These are phyloP conservation scores for Perizoma flavofasciatum DNA, from an alignment of 2,888 invertebrate species.

Conservation along the genomic window DNA sequence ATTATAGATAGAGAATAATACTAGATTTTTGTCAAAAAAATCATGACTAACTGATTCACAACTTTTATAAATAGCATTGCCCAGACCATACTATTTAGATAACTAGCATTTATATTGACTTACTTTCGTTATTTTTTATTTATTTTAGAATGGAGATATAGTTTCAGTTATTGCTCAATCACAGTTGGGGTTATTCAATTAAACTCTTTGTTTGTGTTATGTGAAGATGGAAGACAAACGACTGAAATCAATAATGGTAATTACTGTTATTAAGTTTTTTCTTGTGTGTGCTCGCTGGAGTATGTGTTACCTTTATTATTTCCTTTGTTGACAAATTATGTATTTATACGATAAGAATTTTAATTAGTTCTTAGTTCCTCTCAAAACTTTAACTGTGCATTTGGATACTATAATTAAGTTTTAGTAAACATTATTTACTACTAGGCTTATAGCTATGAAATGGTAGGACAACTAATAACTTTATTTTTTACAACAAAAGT, in stretches of 20 bases:
- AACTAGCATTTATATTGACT: constrained; percentile 4
- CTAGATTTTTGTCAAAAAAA: too few relatives aligned
- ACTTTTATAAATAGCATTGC: too few relatives aligned
- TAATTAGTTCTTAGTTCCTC: constrained; percentile 13
- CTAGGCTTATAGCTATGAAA: neutral
- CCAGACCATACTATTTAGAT: too few relatives aligned
- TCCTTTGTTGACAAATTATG: constrained; percentile 13
- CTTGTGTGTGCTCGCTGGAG: constrained; percentile 22
- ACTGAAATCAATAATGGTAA: constrained; percentile 24
- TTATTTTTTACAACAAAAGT: neutral
- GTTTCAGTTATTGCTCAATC: constrained; percentile 34
- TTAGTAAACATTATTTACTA: neutral
- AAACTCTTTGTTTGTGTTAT: constrained; percentile 24
- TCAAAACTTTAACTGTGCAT: constrained; percentile 3
- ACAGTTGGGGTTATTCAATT: constrained; percentile 21
- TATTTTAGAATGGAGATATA: constrained; percentile 25
- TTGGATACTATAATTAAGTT: constrained; percentile 12
- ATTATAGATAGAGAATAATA: too few relatives aligned
- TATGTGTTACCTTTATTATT: constrained; percentile 23
- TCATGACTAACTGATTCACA: too few relatives aligned
- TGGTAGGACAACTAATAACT: neutral
- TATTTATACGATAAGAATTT: constrained; percentile 1
- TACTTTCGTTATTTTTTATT: constrained; percentile 27
- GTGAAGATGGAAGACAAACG: constrained; percentile 19
- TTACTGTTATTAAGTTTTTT: constrained; percentile 23